These are phyloP conservation scores for Saccostrea glomerata DNA, from an alignment of 1,140 invertebrate species.

Conservation along the genomic window DNA sequence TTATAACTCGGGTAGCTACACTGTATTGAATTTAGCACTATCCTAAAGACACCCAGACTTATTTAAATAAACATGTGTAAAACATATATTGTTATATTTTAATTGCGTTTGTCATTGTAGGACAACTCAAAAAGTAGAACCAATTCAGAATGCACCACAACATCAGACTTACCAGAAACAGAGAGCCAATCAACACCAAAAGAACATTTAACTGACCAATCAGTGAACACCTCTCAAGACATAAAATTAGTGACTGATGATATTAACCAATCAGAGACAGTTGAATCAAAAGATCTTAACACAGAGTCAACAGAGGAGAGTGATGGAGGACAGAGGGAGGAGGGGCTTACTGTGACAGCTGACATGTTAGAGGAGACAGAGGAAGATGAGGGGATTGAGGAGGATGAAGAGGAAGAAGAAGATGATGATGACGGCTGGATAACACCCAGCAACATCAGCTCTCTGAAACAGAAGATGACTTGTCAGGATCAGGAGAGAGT, in stretches of 20 bases:
- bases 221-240: background rate
- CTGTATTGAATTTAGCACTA: too few species aligned
- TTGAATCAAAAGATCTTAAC: background rate
- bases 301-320: background rate
- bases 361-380: conserved; percentile 57
- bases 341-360: conserved; percentile 26
- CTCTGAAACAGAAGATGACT: conserved; percentile 86
- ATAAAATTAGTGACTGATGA: background rate
- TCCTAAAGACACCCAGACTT: too few species aligned
- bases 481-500: conserved; percentile 82
- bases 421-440: conserved; percentile 93
- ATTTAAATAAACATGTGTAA: too few species aligned
- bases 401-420: conserved; percentile 77
- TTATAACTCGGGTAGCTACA: too few species aligned
- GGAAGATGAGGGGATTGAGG: conserved; percentile 69
- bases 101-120: background rate
- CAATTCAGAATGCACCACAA: conserved; percentile 55
- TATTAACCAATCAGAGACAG: background rate
- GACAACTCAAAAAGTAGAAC: conserved; percentile 35
- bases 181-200: background rate
- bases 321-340: background rate
- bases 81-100: background rate
- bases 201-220: conserved; percentile 7
- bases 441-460: conserved; percentile 90
- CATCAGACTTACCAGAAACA: conserved; percentile 16